Evolutionary conservation across 1,140 invertebrate genomes (phyloP).

Genomic region (Ceratina australensis): DNA sequence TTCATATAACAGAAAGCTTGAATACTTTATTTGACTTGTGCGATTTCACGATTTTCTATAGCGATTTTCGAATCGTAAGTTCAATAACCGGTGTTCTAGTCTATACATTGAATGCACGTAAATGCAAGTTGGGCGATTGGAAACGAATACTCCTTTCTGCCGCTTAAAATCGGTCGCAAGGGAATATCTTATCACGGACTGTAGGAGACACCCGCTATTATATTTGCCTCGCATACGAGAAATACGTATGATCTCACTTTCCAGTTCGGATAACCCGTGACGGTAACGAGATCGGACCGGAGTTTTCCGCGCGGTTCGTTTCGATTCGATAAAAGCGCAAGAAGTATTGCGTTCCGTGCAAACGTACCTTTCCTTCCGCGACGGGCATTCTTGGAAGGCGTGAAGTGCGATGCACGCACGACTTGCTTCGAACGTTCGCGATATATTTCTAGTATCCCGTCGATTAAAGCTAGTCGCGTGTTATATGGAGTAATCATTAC

Average conservation of each 20-base stretch:
- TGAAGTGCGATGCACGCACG: not conserved
- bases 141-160: not conserved
- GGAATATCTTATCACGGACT: constrained; percentile 16
- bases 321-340: constrained; percentile 31
- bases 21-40: too few species aligned
- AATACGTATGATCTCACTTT: constrained; percentile 41
- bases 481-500: constrained; percentile 24
- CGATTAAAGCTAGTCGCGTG: constrained; percentile 41
- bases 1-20: too few species aligned
- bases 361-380: not conserved
- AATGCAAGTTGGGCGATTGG: too few species aligned
- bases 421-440: not conserved
- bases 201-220: constrained; percentile 1
- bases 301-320: constrained; percentile 32
- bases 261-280: constrained; percentile 23
- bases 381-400: constrained; percentile 13
- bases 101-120: too few species aligned
- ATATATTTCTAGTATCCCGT: constrained; percentile 1
- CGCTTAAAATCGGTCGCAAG: constrained; percentile 7
- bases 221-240: constrained; percentile 11
- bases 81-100: too few species aligned
- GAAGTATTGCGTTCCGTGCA: not conserved
- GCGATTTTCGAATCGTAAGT: too few species aligned
- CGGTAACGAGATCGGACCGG: constrained; percentile 36
- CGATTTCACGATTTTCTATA: too few species aligned